Evolutionary conservation across 2,113 vertebrate species (phyloP), one percentile per base, ranked within the genome.

Genomic region (Vombatus ursinus): DNA sequence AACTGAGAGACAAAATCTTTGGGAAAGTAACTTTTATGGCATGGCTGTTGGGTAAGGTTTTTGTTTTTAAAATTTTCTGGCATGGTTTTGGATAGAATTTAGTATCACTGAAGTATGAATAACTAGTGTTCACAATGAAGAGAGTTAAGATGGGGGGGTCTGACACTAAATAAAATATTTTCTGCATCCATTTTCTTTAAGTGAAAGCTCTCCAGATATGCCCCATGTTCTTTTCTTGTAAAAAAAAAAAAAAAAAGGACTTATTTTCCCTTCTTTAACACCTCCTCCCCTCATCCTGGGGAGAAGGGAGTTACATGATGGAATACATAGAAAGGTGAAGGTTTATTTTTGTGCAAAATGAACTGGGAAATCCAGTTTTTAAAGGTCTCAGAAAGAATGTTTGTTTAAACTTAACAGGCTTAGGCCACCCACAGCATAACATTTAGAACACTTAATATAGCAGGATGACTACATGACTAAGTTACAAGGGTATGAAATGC

Each of bases 401-500:
- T 93, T 61, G 44, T 48, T 92, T 94, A 37, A 12, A 53, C 24
- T 2, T 50, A 93, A 96, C 28, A 96, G 96, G 50, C 90, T 77
- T 94, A 89, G 91, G 25, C 31, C 25, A 93, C 22, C 50, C 51
- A 16, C n/a, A 91, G 90, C 92, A 90, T 49, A 52, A 94, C 94
- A 91, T 94, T 95, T 92, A 95, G 94, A 96, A 92, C 77, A 84
- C 22, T 0, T 90, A 92, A 92, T 52, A 84, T 23, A 84, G 91
- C n/a, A 52, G 53, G 28, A 37, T 50, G 93, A 52, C 54, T 93
- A 37, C 93, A 57, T 92, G 92, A 95, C 92, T 84, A 94, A 5
- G 61, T 97, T 84, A 93, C 96, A 94, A 91, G 95, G 68, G 68
- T 44, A 44, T 84, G 94, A 93, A 96, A 96, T 94, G 91, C 89